A percentile compares a stretch with the other conserved stretches of the same genome.
phyloP scores from a whole-genome alignment of 2,113 vertebrate species.

The Ammodramus savannarum region DNA sequence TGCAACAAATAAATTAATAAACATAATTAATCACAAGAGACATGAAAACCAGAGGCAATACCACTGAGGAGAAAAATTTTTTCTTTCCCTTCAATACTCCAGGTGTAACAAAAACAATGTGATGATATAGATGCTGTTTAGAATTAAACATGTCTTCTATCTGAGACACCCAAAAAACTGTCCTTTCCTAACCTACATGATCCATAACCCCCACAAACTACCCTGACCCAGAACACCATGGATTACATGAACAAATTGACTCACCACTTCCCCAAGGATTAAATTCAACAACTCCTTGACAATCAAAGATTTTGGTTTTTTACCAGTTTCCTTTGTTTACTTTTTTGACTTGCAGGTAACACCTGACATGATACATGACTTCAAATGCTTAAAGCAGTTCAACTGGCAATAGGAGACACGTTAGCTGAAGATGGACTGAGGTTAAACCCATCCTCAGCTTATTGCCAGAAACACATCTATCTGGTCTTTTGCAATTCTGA shows the following conservation, averaged over 20 bases:
- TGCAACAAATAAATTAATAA: neutral
- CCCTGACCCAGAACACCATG: neutral
- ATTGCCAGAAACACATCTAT: neutral
- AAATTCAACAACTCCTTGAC: neutral
- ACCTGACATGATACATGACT: neutral
- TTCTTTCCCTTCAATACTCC: neutral
- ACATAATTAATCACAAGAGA: neutral
- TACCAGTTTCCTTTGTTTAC: neutral
- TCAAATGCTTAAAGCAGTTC: neutral
- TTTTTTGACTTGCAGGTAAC: neutral
- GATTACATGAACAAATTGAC: neutral
- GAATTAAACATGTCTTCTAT: neutral
- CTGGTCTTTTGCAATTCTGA: neutral
- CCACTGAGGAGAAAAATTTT: neutral
- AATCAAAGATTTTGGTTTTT: neutral
- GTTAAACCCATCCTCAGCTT: neutral
- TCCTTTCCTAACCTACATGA: neutral
- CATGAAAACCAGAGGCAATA: neutral
- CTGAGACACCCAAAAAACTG: neutral
- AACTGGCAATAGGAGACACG: fast-evolving
- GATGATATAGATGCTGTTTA: neutral
- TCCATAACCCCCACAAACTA: neutral
- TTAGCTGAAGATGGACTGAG: neutral
- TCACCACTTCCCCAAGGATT: neutral
- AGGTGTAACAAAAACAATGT: neutral